Base-by-base conservation (phyloP, 2,888 invertebrate species). In the Limnephilus lunatus region DNA sequence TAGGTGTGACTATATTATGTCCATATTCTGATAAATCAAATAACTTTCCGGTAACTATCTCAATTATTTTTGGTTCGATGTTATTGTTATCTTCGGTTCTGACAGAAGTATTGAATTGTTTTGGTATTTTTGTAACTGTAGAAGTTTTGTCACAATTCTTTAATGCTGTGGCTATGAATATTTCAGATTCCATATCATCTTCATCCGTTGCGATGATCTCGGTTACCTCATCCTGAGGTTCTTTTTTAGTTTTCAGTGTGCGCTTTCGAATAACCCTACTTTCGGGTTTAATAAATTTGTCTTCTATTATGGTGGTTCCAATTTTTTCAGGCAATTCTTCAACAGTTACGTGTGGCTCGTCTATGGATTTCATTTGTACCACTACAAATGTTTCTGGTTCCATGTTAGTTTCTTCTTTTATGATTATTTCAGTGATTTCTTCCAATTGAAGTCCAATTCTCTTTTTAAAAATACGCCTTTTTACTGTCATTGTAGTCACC, bases 201-300 rank as follows among this genome's bases (percentile, higher is more conserved):
- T 3, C 82, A 32, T 4, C 3, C 14, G 32, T 82, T 32, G 31
- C 19, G 30, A 82, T 31, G 30, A 95, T 95, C 94, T 95, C 95
- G 30, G 96, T 95, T 85, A 95, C 94, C 94, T 96, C 95, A 92
- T 95, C 94, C 92, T 95, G 95, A 0, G 94, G 94, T 3, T 95
- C 96, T 91, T 95, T 95, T 92, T 93, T 94, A 89, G 94, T 94
- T 90, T 94, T 94, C 95, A 93, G 95, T 95, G 92, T 96, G 94
- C 81, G 96, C 95, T 94, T 96, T 93, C 94, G 95, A 81, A 94
- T 94, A 4, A 94, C 93, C 93, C 82, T 94, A 91, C 94, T 94
- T 89, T 94, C 94, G 12, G 94, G 93, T 44, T 93, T 95, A 93
- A 94, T 94, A 35, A 95, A 95, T n/a, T 95, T 94, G 80, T 95